Evolutionary conservation across 2,888 invertebrate genomes (phyloP), one percentile per base, ranked within the genome.

Genomic region (Lycia hirtaria): DNA sequence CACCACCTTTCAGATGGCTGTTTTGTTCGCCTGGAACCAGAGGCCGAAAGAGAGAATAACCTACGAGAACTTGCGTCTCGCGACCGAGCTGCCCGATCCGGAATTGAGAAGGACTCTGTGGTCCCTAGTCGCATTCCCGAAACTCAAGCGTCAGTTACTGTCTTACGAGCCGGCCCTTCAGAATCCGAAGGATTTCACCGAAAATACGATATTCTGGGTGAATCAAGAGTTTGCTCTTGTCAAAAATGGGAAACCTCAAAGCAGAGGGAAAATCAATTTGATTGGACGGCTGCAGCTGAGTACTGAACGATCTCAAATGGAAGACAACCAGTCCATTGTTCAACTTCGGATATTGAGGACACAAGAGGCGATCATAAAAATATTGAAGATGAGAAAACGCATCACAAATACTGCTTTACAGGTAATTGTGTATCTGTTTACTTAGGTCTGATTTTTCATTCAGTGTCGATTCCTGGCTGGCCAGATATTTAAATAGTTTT

Each of bases 1-100:
- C 4, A 99, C 99, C 10, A 99, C 99, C 20, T 99, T 99, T 89
- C 99, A 99, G 95, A 99, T 99, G 99, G 98, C 99, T 32, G 99
- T 99, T 12, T 92, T 99, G 37, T 99, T 99, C 92, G 98, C 98
- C 12, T 99, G 99, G 99, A 99, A 99, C 93, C 98, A 99, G 83
- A 94, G 99, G 65, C 98, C 98, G 1, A 92, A 95, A 71, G 98
- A 99, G 76, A 96, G 95, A 87, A 96, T 99, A 62, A 96, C 97
- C n/a, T 98, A 98, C 78, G 99, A 99, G 89, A 98, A 98, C 91
- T 93, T 99, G 57, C 94, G 98, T 73, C 93, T 99, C 67, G 99
- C 99, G 3, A 99, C 99, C 1, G 99, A 99, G 88, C 93, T 99
- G 66, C 99, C 99, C 15, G 95, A 99, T 90, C 96, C 97, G 6